Conservation (phyloP, 2,113 vertebrate genomes). For the Hippocampus zosterae region DNA sequence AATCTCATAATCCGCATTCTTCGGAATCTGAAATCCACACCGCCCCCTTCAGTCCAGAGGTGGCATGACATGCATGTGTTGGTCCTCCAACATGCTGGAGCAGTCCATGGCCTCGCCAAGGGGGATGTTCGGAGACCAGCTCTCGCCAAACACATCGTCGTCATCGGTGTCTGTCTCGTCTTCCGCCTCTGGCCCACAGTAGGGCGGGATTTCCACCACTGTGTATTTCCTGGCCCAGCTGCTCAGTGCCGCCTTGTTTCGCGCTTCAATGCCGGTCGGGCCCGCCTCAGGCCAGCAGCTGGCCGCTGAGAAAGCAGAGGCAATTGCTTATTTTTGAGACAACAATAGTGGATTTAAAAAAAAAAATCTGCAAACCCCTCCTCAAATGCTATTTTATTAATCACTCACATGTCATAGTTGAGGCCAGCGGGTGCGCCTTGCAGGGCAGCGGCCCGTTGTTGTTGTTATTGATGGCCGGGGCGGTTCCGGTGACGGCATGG, state of each 20-base stretch:
- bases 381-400: no score
- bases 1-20: not conserved
- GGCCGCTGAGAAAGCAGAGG: conserved; percentile 7
- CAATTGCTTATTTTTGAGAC: no score
- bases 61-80: conserved; percentile 17
- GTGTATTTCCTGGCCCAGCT: conserved; percentile 82
- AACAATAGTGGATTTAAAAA: no score
- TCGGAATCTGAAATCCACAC: not conserved
- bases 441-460: conserved; percentile 35
- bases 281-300: conserved; percentile 65
- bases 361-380: no score
- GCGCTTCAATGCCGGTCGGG: conserved; percentile 67
- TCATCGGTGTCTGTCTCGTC: not conserved
- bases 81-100: conserved; percentile 75
- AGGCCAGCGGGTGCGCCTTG: conserved; percentile 58
- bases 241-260: conserved; percentile 69
- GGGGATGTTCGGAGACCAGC: conserved; percentile 51
- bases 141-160: conserved; percentile 39
- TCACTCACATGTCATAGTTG: conserved; percentile 51
- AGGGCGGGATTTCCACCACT: conserved; percentile 88
- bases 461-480: conserved; percentile 36
- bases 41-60: conserved; percentile 2
- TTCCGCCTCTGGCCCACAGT: conserved; percentile 60
- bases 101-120: conserved; percentile 85
- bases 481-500: conserved; percentile 18